Evolutionary conservation across 2,113 vertebrate genomes (phyloP), one percentile per base, ranked within the genome.

Genomic region (Colaptes auratus): DNA sequence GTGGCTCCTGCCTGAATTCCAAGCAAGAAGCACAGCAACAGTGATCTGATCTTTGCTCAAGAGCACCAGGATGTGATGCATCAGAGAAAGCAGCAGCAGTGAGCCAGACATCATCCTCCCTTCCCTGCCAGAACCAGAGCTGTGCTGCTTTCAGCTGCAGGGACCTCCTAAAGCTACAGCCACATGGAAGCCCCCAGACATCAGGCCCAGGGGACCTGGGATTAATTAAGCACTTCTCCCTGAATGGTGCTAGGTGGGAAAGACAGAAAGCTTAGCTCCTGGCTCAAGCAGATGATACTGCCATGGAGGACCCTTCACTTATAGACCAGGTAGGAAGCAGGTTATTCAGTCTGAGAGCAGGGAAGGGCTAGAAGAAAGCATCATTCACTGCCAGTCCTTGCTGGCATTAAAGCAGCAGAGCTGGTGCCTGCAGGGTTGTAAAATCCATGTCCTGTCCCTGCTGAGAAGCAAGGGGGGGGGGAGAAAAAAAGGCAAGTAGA

Each of bases 361-460:
- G 15, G 42, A 80, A 71, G 36, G 52, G 31, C 80, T 30, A 69
- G 30, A 35, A 64, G n/a, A 59, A 81, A 39, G 28, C 65, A 81
- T 6, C 8, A 48, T 53, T 64, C 65, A 28, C 5, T 10, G n/a
- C 80, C 67, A 56, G 18, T 53, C 33, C 75, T 95, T 83, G 64
- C 36, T 90, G 73, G 73, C 35, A 78, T 20, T 50, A 61, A 67
- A 87, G 42, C 64, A 82, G 52, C 82, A 66, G 27, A 69, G 85
- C 53, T 83, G n/a, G 5, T 64, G 72, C 61, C 66, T 71, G 27
- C 50, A 79, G 73, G 66, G 50, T 9, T 88, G 55, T 52, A 83
- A 94, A 91, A 69, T 65, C 44, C 82, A 88, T 23, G 69, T 72
- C 70, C 88, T 81, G 31, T 55, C 85, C 88, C 89, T 65, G 73